Percentiles rank a stretch among this genome's conserved stretches.
phyloP scores from a whole-genome alignment of 2,888 invertebrate genomes.

The Andrena bucephala region DNA sequence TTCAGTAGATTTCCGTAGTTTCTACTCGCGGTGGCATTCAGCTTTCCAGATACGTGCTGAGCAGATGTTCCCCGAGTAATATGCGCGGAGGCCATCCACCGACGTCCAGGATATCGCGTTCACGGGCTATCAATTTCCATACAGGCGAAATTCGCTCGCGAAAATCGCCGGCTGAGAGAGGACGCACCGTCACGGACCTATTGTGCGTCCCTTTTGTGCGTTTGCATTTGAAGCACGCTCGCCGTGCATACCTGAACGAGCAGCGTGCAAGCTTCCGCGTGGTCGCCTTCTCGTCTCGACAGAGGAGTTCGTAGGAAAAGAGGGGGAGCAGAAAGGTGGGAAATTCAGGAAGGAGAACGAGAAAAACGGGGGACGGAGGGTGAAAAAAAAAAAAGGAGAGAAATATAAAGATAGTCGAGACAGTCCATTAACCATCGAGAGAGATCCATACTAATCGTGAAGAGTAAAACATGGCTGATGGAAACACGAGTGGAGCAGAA shows the following conservation, averaged over 20 bases:
- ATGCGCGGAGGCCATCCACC: too few relatives aligned
- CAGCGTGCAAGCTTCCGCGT: conserved; percentile 40
- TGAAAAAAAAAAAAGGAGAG: conserved; percentile 28
- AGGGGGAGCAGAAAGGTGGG: not conserved
- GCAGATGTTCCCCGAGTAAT: too few relatives aligned
- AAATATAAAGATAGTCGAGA: conserved; percentile 48
- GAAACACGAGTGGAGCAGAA: conserved; percentile 1
- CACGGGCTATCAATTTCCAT: not conserved
- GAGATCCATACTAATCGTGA: conserved; percentile 56
- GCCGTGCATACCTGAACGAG: conserved; percentile 44
- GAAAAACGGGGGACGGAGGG: not conserved
- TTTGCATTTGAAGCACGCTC: conserved; percentile 37
- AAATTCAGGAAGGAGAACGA: conserved; percentile 4
- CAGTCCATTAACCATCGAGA: conserved; percentile 56
- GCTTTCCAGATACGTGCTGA: too few relatives aligned
- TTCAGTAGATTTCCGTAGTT: too few relatives aligned
- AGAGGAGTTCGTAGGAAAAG: not conserved
- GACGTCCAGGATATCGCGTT: not conserved
- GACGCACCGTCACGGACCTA: not conserved
- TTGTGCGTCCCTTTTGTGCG: conserved; percentile 27
- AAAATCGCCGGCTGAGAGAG: conserved; percentile 2
- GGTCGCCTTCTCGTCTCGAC: conserved; percentile 26
- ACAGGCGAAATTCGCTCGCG: not conserved
- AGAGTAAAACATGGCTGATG: conserved; percentile 28
- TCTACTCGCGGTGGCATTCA: too few relatives aligned